Conservation (phyloP, 2,113 vertebrate species). For the Lates calcarifer region DNA sequence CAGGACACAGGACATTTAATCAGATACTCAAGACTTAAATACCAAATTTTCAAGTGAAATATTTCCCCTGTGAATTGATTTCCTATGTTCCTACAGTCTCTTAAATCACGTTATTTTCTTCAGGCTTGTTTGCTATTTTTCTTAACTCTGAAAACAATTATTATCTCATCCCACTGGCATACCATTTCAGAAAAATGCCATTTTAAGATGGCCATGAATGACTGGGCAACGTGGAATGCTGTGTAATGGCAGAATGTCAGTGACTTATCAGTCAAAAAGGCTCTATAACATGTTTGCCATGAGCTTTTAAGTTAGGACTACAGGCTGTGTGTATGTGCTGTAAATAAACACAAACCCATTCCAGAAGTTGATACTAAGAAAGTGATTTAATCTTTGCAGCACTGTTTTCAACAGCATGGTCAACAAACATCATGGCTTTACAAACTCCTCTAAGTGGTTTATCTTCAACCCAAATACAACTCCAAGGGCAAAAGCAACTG, state of each 20-base stretch:
- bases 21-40: not conserved
- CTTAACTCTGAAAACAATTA: constrained; percentile 13
- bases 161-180: constrained; percentile 1
- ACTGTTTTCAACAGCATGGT: constrained; percentile 66
- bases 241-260: constrained; percentile 25
- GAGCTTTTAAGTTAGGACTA: constrained; percentile 13
- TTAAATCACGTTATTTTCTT: constrained; percentile 2
- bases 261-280: constrained; percentile 22
- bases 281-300: constrained; percentile 25
- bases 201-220: constrained; percentile 12
- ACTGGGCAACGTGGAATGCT: constrained; percentile 36
- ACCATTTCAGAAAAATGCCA: not conserved
- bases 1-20: not conserved
- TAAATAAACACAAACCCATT: constrained; percentile 60
- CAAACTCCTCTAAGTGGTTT: constrained; percentile 68
- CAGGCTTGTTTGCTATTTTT: constrained; percentile 22
- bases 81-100: not conserved
- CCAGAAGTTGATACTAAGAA: constrained; percentile 62
- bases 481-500: constrained; percentile 50
- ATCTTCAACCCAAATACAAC: constrained; percentile 57
- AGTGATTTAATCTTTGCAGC: constrained; percentile 75
- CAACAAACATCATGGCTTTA: constrained; percentile 71
- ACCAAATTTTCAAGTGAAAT: not conserved
- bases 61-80: not conserved
- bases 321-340: not conserved